Conservation (phyloP, 2,888 invertebrate species). For the Rhogogaster chlorosoma region DNA sequence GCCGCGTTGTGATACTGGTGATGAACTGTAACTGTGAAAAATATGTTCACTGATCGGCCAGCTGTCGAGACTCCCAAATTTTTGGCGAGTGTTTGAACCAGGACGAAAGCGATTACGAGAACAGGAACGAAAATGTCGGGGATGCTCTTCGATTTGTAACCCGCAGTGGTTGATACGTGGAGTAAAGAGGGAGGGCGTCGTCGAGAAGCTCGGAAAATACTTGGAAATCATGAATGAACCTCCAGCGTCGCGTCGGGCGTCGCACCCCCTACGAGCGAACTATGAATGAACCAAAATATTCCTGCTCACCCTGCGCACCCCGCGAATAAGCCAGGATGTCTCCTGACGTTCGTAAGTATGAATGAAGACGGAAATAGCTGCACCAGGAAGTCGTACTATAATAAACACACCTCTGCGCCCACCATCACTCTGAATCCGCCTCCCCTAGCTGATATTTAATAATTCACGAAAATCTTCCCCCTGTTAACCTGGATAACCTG, state of each 20-base stretch:
- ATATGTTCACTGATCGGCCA: background rate
- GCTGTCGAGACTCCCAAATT: background rate
- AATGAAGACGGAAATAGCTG: constrained; percentile 70
- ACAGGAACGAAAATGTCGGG: background rate
- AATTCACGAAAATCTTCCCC: constrained; percentile 65
- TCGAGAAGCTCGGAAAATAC: constrained; percentile 54
- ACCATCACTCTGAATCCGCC: constrained; percentile 54
- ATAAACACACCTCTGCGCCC: constrained; percentile 68
- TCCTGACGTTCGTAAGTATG: constrained; percentile 57
- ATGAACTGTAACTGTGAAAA: background rate
- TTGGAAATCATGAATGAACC: constrained; percentile 65
- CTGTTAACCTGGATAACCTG: constrained; percentile 63
- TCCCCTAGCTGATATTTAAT: constrained; percentile 60
- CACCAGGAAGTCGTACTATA: constrained; percentile 69
- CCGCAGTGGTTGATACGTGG: constrained; percentile 48
- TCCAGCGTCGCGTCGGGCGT: constrained; percentile 59
- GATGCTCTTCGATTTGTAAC: constrained; percentile 48
- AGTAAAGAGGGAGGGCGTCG: constrained; percentile 29
- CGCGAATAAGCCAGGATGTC: constrained; percentile 28
- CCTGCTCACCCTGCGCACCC: constrained; percentile 58
- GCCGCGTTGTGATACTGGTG: background rate
- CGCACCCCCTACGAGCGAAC: constrained; percentile 54
- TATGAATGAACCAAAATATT: constrained; percentile 67
- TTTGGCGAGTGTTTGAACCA: background rate
- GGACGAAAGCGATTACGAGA: constrained; percentile 28